phyloP scores from a whole-genome alignment of 37 sponge, comb jelly and placozoan species.

The Geodia barretti region DNA sequence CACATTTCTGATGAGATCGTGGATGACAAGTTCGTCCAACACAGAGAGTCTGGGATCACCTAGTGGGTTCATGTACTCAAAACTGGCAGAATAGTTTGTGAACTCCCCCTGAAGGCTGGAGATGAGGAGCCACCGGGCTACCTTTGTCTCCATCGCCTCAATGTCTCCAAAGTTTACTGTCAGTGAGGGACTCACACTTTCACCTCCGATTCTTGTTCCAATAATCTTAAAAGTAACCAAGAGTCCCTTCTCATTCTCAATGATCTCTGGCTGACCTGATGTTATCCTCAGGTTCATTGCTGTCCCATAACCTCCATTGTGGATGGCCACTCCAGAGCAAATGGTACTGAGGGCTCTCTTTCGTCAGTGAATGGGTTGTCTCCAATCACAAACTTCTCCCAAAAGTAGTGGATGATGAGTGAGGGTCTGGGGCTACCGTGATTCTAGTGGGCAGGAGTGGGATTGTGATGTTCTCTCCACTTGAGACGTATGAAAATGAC shows the following conservation, averaged over 20 bases:
- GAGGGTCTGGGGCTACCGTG: conserved; percentile 37
- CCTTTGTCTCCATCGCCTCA: conserved; percentile 10
- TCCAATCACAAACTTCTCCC: conserved; percentile 22
- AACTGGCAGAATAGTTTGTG: conserved; percentile 34
- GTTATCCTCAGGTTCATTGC: conserved; percentile 12
- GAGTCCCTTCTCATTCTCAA: conserved; percentile 45
- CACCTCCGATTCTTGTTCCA: conserved; percentile 31
- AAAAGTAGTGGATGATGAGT: conserved; percentile 40
- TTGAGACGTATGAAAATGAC: neutral
- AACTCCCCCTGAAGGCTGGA: conserved; percentile 41
- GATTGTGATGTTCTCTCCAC: conserved; percentile 32
- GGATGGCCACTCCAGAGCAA: conserved; percentile 37
- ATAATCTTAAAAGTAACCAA: conserved; percentile 39
- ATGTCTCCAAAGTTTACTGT: conserved; percentile 19
- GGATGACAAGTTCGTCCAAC: conserved; percentile 28
- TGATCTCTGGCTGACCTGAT: conserved; percentile 48
- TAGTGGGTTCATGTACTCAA: conserved; percentile 39
- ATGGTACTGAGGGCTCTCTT: conserved; percentile 35
- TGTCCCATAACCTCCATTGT: conserved; percentile 33
- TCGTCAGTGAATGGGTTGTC: conserved; percentile 44
- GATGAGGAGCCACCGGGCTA: conserved; percentile 31
- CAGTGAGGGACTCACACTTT: conserved; percentile 27
- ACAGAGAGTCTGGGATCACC: conserved; percentile 43
- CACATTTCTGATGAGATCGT: conserved; percentile 40
- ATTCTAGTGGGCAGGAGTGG: conserved; percentile 37